phyloP scores from a whole-genome alignment of 1,140 invertebrate genomes.

The Heliconius hermathena region DNA sequence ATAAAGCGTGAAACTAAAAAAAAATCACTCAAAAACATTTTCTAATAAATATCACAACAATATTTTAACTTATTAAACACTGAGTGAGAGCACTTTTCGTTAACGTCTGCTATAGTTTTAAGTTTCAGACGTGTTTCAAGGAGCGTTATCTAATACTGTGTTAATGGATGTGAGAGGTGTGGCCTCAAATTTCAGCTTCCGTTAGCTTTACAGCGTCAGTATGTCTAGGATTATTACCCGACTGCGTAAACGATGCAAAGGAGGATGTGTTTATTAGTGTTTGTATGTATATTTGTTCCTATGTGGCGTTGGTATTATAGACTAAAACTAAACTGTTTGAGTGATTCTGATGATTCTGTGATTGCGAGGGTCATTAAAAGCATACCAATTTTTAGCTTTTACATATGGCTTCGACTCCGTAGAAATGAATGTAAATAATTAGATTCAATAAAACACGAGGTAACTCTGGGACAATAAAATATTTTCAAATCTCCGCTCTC shows the following conservation, averaged over 20 bases:
- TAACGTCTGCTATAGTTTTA: slow-evolving; percentile 14
- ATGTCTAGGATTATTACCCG: background rate
- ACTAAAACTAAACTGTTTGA: too few relatives aligned
- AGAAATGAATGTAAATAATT: too few relatives aligned
- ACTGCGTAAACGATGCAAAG: background rate
- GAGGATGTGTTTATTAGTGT: background rate
- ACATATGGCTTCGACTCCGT: too few relatives aligned
- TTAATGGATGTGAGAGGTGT: slow-evolving; percentile 14
- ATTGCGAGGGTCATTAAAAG: too few relatives aligned
- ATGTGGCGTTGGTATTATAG: too few relatives aligned
- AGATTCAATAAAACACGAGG: too few relatives aligned
- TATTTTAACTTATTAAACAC: background rate
- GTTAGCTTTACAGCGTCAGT: background rate
- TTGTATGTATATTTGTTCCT: too few relatives aligned
- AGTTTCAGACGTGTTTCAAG: slow-evolving; percentile 11
- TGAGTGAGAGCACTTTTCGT: slow-evolving; percentile 7
- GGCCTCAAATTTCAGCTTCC: slow-evolving; percentile 14
- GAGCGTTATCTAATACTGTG: slow-evolving; percentile 8
- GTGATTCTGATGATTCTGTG: too few relatives aligned
- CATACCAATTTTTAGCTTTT: too few relatives aligned
- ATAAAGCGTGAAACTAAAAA: too few relatives aligned
- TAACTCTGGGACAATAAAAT: too few relatives aligned
- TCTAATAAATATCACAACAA: background rate
- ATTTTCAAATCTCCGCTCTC: too few relatives aligned
- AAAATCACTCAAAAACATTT: background rate